Evolutionary conservation across 2,797 vertebrate species (phyloP).

Genomic region (Artibeus jamaicensis): DNA sequence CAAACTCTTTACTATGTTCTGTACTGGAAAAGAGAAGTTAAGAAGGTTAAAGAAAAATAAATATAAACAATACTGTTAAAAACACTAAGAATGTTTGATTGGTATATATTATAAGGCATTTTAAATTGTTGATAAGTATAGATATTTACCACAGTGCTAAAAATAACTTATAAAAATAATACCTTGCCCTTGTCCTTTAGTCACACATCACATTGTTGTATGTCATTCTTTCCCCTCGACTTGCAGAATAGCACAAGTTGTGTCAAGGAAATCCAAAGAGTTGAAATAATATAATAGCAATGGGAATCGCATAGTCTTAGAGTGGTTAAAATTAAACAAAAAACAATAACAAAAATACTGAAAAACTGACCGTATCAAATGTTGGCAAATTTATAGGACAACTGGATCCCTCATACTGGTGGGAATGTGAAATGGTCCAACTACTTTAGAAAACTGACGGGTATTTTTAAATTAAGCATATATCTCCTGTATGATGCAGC

Average conservation of each 20-base stretch:
- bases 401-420: background rate
- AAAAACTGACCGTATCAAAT: background rate
- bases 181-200: background rate
- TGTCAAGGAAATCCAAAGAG: background rate
- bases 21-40: background rate
- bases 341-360: background rate
- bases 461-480: background rate
- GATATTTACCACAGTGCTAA: background rate
- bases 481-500: background rate
- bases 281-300: background rate
- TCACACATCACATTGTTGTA: background rate
- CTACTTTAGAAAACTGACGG: background rate
- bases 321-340: slow-evolving; percentile 12
- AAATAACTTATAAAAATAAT: background rate
- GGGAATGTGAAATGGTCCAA: background rate
- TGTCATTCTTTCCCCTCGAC: background rate
- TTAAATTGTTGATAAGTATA: background rate
- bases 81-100: background rate
- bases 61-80: background rate
- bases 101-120: background rate
- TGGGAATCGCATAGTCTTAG: background rate
- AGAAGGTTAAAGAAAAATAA: background rate
- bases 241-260: background rate
- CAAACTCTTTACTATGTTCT: background rate
- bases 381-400: background rate